A percentile compares a stretch with the other conserved stretches of the same genome.
Conservation (phyloP, 2,113 vertebrate genomes). For the Nettapus auritus region DNA sequence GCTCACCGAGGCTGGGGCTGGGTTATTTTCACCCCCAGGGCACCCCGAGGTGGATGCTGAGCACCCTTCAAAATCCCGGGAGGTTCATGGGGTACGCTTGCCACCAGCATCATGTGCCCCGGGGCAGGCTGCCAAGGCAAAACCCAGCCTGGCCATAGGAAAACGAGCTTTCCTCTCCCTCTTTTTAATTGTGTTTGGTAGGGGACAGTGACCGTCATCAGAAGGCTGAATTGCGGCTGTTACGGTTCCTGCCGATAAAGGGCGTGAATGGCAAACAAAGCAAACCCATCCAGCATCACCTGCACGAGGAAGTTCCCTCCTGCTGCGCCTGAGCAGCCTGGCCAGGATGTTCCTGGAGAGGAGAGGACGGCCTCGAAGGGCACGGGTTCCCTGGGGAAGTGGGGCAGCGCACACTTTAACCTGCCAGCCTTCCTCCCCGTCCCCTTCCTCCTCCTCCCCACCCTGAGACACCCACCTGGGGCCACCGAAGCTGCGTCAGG, state of each 20-base stretch:
- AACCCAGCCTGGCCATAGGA: accelerated
- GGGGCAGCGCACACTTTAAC: neutral
- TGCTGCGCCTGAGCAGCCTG: accelerated
- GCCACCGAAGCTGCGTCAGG: neutral
- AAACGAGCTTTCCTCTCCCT: neutral
- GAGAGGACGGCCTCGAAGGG: neutral
- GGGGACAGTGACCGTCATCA: accelerated
- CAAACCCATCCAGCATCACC: neutral
- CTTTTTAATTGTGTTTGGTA: neutral
- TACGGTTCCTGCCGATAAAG: neutral
- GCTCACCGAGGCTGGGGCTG: neutral
- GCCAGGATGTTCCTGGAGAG: neutral
- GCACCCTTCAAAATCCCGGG: accelerated
- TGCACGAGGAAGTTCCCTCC: neutral
- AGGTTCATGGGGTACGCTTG: accelerated
- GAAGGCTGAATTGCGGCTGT: neutral
- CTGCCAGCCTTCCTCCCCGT: neutral
- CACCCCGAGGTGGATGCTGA: accelerated
- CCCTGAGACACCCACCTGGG: neutral
- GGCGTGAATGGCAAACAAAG: neutral
- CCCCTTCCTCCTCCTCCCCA: neutral
- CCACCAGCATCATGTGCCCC: accelerated
- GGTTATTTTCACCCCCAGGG: neutral
- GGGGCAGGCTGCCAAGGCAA: accelerated
- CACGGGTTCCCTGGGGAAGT: neutral